These are phyloP conservation scores for Volucella inanis DNA, from an alignment of 2,888 invertebrate species.

Conservation along the genomic window DNA sequence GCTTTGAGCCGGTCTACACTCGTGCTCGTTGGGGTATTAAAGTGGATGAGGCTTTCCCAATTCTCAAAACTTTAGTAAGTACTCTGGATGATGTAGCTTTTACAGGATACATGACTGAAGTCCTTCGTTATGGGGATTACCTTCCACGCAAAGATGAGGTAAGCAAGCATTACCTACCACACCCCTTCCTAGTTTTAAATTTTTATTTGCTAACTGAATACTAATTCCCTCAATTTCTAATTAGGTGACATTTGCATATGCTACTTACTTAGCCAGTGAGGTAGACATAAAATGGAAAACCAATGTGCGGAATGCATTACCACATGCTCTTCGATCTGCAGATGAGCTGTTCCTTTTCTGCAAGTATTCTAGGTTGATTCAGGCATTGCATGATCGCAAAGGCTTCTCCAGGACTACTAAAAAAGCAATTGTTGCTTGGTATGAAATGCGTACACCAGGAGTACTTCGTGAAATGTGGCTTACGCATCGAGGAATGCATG, in stretches of 20 bases:
- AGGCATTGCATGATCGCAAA: constrained; percentile 75
- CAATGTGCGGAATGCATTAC: constrained; percentile 76
- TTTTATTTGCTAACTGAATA: constrained; percentile 1
- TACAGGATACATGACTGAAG: constrained; percentile 71
- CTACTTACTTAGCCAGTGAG: constrained; percentile 77
- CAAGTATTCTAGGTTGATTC: constrained; percentile 77
- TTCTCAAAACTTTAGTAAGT: constrained; percentile 73
- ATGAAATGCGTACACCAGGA: constrained; percentile 76
- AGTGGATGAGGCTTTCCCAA: constrained; percentile 67
- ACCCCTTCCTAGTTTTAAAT: neutral
- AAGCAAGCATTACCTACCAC: constrained; percentile 41
- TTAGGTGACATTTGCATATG: constrained; percentile 79
- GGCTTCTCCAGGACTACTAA: constrained; percentile 79
- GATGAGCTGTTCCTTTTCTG: constrained; percentile 79
- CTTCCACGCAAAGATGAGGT: constrained; percentile 80
- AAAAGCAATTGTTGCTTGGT: constrained; percentile 80
- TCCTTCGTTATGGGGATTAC: constrained; percentile 65
- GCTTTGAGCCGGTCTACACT: constrained; percentile 77
- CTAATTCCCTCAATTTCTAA: constrained; percentile 12
- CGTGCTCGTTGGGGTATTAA: constrained; percentile 64
- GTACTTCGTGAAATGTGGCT: constrained; percentile 78
- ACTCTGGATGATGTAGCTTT: constrained; percentile 75
- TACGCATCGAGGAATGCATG: constrained; percentile 75
- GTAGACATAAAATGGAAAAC: constrained; percentile 76
- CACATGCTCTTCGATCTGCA: constrained; percentile 76